These are phyloP conservation scores for Cercocebus atys DNA, from an alignment of 2,113 vertebrate genomes.

Conservation along the genomic window DNA sequence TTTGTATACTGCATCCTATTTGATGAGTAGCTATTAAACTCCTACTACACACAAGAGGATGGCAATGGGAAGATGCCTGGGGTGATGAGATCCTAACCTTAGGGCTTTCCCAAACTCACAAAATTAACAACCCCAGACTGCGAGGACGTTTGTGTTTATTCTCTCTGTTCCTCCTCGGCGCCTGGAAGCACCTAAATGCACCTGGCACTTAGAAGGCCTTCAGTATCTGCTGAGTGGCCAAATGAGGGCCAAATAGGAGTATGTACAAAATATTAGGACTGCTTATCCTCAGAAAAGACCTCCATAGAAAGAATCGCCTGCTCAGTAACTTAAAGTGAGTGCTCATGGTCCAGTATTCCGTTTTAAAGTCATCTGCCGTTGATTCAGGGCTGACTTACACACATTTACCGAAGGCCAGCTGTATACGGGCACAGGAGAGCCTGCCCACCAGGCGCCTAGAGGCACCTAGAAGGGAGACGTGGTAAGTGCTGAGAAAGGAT, in stretches of 20 bases:
- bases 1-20: not conserved
- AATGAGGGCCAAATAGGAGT: not conserved
- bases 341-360: not conserved
- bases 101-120: not conserved
- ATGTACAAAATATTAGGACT: not conserved
- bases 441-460: not conserved
- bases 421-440: not conserved
- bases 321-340: not conserved
- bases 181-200: not conserved
- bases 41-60: not conserved
- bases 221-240: too few species aligned
- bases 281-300: not conserved
- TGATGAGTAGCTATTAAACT: not conserved
- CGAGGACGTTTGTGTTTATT: not conserved
- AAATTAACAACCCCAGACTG: fast-evolving
- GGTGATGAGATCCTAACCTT: not conserved
- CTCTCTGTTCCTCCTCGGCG: not conserved
- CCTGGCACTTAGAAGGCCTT: not conserved
- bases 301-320: not conserved
- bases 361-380: not conserved
- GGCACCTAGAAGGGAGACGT: too few species aligned
- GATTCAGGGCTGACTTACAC: not conserved
- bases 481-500: not conserved
- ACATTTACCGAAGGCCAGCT: not conserved
- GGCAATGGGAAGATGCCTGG: not conserved